Conservation (phyloP, 64 coral and sea anemone species). For the Actinia equina region DNA sequence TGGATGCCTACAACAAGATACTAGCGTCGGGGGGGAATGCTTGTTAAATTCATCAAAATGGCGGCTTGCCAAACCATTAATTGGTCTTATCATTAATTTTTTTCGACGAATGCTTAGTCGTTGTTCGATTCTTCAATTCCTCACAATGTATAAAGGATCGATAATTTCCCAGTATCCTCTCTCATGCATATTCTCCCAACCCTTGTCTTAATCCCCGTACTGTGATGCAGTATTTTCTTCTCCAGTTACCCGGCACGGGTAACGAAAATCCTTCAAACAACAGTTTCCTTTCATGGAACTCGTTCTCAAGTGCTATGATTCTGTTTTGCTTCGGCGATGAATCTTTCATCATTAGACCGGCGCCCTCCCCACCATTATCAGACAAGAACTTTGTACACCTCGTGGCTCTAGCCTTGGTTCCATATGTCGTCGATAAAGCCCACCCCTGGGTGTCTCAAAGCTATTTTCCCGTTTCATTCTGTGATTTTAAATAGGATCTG, state of each 20-base stretch:
- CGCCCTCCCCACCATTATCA: constrained; percentile 25
- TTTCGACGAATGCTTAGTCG: too few species aligned
- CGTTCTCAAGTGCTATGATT: background rate
- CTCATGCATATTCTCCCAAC: background rate
- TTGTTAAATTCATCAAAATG: too few species aligned
- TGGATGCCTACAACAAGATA: too few species aligned
- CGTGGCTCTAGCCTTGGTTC: constrained; percentile 31
- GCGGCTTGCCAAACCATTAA: too few species aligned
- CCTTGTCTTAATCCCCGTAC: constrained; percentile 14
- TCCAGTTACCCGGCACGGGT: constrained; percentile 41
- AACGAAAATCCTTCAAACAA: constrained; percentile 46
- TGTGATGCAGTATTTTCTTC: background rate
- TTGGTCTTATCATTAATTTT: too few species aligned
- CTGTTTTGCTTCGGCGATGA: constrained; percentile 14
- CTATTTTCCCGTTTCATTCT: background rate
- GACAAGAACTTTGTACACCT: constrained; percentile 25
- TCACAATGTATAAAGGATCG: constrained; percentile 1
- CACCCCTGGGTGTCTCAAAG: background rate
- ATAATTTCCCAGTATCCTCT: background rate
- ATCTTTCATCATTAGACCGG: constrained; percentile 48
- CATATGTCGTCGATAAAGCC: background rate
- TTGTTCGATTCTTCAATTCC: background rate
- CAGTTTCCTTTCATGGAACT: constrained; percentile 34
- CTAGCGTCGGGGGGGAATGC: too few species aligned
- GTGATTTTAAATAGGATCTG: background rate